Evolutionary conservation across 2,113 vertebrate species (phyloP), one percentile per base, ranked within the genome.

Genomic region (Leucosticte australis): DNA sequence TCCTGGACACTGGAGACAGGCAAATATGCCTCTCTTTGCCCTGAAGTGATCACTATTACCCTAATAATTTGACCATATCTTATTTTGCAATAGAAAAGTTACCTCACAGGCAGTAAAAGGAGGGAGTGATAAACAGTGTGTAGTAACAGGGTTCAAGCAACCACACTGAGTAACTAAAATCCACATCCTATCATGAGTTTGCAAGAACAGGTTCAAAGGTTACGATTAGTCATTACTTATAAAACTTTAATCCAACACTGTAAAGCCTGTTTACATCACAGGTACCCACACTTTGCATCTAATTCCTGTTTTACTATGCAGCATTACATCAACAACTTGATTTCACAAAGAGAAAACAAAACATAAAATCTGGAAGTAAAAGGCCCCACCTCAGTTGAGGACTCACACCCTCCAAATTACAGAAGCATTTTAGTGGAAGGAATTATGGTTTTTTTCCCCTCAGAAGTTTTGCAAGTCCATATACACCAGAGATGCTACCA

Each of bases 391-490:
- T 47, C 49, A 42, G 7, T 7, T 64, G 22, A 11, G 11, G 30
- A 56, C 53, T 53, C 62, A 41, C 0, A 35, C 5, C 11, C 31
- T 75, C 46, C 41, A 44, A 88, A 22, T 42, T 9, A 57, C 28
- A 93, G 20, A 75, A 68, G 14, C 17, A 8, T 47, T 81, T 78
- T 39, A 46, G 24, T 2, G n/a, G n/a, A 77, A 78, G 5, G 14
- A 69, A 85, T 50, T 1, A 0, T 3, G n/a, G n/a, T 11, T 7
- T 6, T 0, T 0, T n/a, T 4, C 5, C 7, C 15, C 13, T 17
- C 31, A 30, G 18, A 39, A 92, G 19, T 39, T 73, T n/a, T 33
- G 2, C 37, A 15, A 50, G 15, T 30, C 41, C 76, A 47, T 7
- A 59, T 3, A 37, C 6, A 44, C 20, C 57, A 76, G 6, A 24